Evolutionary conservation across 2,888 invertebrate species (phyloP), one percentile per base, ranked within the genome.

Genomic region (Eupithecia vulgata): DNA sequence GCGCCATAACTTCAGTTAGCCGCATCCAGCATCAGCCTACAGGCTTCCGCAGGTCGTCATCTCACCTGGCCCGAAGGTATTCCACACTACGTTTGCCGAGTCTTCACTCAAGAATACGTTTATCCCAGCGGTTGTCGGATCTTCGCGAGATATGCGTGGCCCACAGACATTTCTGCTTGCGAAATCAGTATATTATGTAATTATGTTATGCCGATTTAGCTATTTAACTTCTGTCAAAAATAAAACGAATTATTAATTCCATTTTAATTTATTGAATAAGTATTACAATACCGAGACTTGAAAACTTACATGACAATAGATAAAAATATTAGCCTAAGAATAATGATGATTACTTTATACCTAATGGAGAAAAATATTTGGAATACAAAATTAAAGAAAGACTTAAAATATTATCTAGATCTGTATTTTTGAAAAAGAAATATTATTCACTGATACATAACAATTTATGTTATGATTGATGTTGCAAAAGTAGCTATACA

Each of bases 241-340:
- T 78, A 73, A 82, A 79, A 79, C 72, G 70, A 40, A 70, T 30
- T 73, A 42, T 79, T 67, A 81, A 81, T 83, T 81, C 84, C 78
- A 81, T 85, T 83, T 65, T 82, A 85, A 82, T 83, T 89, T 89
- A 89, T 88, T 88, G 88, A 82, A 79, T 87, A 86, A 83, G 84
- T 87, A 87, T 87, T 88, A 90, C 88, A 89, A 87, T 89, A 86
- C 85, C 83, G 81, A 87, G 82, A 82, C 80, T 78, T 80, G 76
- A 81, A 79, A 79, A 71, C 77, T 79, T 78, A 79, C 83, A 86
- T 78, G 83, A 83, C 80, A 72, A 79, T 79, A 82, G 64, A 76
- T 80, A 85, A 82, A 82, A 84, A 86, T 81, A 79, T 81, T 83
- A 75, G 40, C 76, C 84, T 87, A 87, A 80, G 80, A 85, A 84